Base-by-base conservation (phyloP, 2,113 vertebrate species). In the Ptyas mucosa region DNA sequence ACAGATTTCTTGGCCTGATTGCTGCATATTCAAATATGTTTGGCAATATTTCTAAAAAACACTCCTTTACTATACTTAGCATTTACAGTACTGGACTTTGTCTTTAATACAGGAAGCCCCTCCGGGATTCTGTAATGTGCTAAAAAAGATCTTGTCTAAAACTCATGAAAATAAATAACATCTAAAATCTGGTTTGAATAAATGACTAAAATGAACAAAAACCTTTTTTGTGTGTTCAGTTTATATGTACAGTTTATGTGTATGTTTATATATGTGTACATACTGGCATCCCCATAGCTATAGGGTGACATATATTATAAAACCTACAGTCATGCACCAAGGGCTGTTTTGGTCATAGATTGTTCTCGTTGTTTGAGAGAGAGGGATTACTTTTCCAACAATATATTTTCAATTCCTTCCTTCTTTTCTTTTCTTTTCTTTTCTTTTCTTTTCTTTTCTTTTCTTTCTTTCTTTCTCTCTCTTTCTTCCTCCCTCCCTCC, bases 141-240 rank as follows among this genome's bases (percentile, higher is more conserved):
- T 97, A 97, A 97, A 97, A 90, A 97, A 52, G 95, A 96, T 95
- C 95, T 97, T 94, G 95, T 97, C 96, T 97, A 94, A 96, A 96
- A 96, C 87, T 94, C 93, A 95, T 95, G 92, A 96, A 96, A 97
- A 95, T 96, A 96, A 96, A 96, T 97, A 97, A 95, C 94, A 94
- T 93, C 89, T 95, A 94, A 96, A 55, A 96, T 96, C 91, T 94
- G 92, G 94, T 95, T 95, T 95, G 96, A 96, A 97, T 97, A 95
- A 96, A 96, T 97, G 95, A 96, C 95, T 95, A 93, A 96, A 95
- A 93, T 43, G 94, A 96, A 97, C 94, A 96, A 96, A 95, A 97
- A 88, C 90, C 94, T 95, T 96, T 96, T 97, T 96, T 97, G 92
- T 96, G 90, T 90, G 64, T 94, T 64, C 91, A 88, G 95, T 89